Evolutionary conservation across 2,797 vertebrate species (phyloP).

Genomic region (Smutsia temminckii): DNA sequence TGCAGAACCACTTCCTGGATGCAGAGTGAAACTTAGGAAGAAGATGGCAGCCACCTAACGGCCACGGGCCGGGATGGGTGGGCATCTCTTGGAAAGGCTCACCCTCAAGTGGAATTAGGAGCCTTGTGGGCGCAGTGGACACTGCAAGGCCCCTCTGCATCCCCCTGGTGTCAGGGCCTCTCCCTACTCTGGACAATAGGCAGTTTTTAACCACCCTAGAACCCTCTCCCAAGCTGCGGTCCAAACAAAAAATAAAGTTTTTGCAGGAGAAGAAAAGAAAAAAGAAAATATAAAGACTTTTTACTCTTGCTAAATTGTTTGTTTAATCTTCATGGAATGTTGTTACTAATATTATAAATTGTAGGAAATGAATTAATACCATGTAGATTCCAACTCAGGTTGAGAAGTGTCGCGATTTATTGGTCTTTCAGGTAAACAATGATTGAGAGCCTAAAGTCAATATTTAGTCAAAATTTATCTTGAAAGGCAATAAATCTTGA

Average conservation of each 20-base stretch:
- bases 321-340: constrained; percentile 67
- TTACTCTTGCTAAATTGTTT: constrained; percentile 18
- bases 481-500: constrained; percentile 81
- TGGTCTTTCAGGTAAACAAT: constrained; percentile 74
- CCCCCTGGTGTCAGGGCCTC: background rate
- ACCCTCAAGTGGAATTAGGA: background rate
- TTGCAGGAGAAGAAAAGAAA: background rate
- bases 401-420: constrained; percentile 73
- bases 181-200: background rate
- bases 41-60: background rate
- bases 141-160: background rate
- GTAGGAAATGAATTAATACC: constrained; percentile 71
- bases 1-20: background rate
- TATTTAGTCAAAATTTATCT: constrained; percentile 81
- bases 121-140: background rate
- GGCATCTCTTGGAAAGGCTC: background rate
- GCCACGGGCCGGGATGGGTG: background rate
- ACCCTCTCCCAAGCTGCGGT: background rate
- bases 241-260: background rate
- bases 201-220: background rate
- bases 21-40: background rate
- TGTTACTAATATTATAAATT: constrained; percentile 64
- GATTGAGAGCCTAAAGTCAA: constrained; percentile 76
- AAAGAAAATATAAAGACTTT: constrained; percentile 25
- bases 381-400: constrained; percentile 51